phyloP scores from a whole-genome alignment of 2,797 vertebrate species.

The Limnodromus scolopaceus region DNA sequence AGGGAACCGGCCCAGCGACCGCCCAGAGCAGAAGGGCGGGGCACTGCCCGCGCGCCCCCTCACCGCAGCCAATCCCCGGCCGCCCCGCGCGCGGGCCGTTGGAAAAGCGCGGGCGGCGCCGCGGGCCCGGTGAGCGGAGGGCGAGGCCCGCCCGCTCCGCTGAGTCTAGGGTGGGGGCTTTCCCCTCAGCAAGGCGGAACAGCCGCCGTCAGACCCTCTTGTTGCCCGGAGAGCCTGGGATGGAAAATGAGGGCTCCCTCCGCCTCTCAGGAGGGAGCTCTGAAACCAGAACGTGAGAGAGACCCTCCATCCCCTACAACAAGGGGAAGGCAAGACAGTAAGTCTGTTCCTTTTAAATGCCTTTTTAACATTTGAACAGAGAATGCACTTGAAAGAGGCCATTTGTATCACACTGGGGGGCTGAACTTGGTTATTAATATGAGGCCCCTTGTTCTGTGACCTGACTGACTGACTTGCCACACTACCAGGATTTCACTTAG shows the following conservation, averaged over 20 bases:
- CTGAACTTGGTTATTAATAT: not conserved
- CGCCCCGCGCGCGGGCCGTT: not conserved
- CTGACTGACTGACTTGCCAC: not conserved
- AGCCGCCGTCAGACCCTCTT: not conserved
- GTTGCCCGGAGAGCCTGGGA: no score
- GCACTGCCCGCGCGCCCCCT: not conserved
- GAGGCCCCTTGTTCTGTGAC: not conserved
- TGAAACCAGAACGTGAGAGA: fast-evolving
- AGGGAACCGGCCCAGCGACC: not conserved
- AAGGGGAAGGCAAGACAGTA: fast-evolving
- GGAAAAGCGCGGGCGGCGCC: not conserved
- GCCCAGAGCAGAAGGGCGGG: not conserved
- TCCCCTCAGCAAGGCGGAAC: not conserved
- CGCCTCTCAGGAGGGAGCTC: not conserved
- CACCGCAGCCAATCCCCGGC: not conserved
- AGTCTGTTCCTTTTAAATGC: not conserved
- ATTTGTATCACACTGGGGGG: fast-evolving
- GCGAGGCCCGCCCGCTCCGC: no score
- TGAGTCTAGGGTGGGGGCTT: no score
- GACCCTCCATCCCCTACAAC: fast-evolving
- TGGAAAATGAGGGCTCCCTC: fast-evolving
- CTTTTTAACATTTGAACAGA: no score
- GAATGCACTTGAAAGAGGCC: no score
- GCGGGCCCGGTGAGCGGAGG: no score
- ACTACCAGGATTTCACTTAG: fast-evolving